Conservation (phyloP, 2,797 vertebrate species). For the Chaunax sp. region DNA sequence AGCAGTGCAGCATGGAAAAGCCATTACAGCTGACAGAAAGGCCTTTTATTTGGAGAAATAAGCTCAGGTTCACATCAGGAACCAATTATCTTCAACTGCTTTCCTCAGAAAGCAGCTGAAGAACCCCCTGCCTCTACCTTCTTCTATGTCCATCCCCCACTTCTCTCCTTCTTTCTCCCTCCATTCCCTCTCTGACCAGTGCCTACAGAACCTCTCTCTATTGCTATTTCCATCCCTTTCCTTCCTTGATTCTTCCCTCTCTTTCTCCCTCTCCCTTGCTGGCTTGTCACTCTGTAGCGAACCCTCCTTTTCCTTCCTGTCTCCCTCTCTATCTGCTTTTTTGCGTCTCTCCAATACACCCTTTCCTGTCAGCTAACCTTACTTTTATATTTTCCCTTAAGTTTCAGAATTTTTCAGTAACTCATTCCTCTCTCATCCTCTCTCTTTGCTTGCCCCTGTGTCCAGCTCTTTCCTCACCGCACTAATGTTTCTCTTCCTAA, state of each 20-base stretch:
- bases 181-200: background rate
- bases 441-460: background rate
- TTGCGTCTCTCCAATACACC: slow-evolving; percentile 61
- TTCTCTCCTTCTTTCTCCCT: slow-evolving; percentile 6
- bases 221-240: slow-evolving; percentile 43
- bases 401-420: slow-evolving; percentile 16
- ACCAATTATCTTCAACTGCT: slow-evolving; percentile 79
- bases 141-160: slow-evolving; percentile 43
- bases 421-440: slow-evolving; percentile 30
- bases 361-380: slow-evolving; percentile 65
- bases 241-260: slow-evolving; percentile 39
- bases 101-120: slow-evolving; percentile 53
- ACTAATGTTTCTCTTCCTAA: slow-evolving; percentile 31
- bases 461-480: slow-evolving; percentile 21
- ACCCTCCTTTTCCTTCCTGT: slow-evolving; percentile 77
- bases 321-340: slow-evolving; percentile 64
- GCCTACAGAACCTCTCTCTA: slow-evolving; percentile 28
- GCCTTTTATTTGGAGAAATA: slow-evolving; percentile 79
- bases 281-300: slow-evolving; percentile 38
- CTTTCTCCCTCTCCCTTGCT: slow-evolving; percentile 37
- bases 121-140: slow-evolving; percentile 45
- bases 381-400: slow-evolving; percentile 27
- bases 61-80: slow-evolving; percentile 84
- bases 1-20: slow-evolving; percentile 74
- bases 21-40: slow-evolving; percentile 80